Conservation (phyloP, 2,888 invertebrate species). For the Andrena chrysosceles region DNA sequence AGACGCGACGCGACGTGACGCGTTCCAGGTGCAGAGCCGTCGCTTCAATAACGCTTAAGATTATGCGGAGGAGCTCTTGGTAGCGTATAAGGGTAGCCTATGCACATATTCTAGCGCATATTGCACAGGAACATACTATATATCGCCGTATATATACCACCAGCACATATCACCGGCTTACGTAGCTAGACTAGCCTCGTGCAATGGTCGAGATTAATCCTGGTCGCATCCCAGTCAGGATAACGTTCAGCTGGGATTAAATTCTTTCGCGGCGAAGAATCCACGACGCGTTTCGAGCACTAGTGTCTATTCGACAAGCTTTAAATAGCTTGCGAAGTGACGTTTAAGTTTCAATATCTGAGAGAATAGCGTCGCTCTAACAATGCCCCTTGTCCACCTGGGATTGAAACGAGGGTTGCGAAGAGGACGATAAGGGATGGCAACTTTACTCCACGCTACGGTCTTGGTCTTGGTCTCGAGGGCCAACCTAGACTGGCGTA, state of each 20-base stretch:
- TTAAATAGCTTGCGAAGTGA: no score
- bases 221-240: conserved; percentile 32
- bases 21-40: not conserved
- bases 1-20: not conserved
- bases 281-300: not conserved
- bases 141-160: not conserved
- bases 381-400: no score
- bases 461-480: not conserved
- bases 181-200: not conserved
- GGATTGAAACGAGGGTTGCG: no score
- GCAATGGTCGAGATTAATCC: conserved; percentile 46
- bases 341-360: no score
- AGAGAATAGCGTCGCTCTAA: no score
- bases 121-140: not conserved
- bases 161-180: conserved; percentile 21
- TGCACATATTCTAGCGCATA: conserved; percentile 5
- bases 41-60: conserved; percentile 21
- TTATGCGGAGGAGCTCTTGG: conserved; percentile 28
- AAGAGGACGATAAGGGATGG: no score
- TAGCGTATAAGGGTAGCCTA: conserved; percentile 17
- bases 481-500: not conserved
- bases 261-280: conserved; percentile 12
- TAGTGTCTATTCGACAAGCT: not conserved
- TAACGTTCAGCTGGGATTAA: conserved; percentile 52
- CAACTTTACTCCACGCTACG: not conserved